Evolutionary conservation across 2,797 vertebrate genomes (phyloP).

Genomic region (Coregonus ussuriensis): DNA sequence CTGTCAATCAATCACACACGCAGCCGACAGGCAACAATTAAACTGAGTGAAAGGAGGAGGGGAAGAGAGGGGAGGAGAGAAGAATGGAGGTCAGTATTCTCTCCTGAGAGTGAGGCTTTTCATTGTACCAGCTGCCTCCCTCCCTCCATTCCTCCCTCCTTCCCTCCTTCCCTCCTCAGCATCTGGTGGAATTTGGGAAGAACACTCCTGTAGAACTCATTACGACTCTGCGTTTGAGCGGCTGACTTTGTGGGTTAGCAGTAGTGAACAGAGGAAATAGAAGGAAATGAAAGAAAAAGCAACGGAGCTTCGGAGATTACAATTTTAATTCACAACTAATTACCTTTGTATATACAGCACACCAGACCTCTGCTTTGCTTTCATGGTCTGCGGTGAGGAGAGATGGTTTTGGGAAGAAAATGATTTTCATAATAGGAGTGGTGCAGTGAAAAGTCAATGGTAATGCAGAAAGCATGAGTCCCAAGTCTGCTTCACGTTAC

Average conservation of each 20-base stretch:
- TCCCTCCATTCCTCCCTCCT: constrained; percentile 10
- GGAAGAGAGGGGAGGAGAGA: constrained; percentile 21
- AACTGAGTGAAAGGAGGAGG: constrained; percentile 26
- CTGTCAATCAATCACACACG: constrained; percentile 63
- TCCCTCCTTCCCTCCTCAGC: neutral
- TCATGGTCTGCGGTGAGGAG: constrained; percentile 7
- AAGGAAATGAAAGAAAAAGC: constrained; percentile 4
- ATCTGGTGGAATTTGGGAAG: constrained; percentile 22
- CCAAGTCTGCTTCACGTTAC: neutral
- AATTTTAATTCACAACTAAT: constrained; percentile 23
- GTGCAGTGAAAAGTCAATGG: neutral
- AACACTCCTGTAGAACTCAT: constrained; percentile 27
- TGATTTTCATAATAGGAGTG: no score
- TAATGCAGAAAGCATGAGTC: neutral
- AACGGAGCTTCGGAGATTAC: neutral
- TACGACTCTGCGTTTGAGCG: constrained; percentile 11
- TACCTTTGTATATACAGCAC: neutral
- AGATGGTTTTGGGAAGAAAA: neutral
- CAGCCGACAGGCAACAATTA: constrained; percentile 60
- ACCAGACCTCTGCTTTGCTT: neutral
- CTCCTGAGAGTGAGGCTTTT: constrained; percentile 13
- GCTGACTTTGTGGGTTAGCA: constrained; percentile 7
- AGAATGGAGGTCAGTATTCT: neutral
- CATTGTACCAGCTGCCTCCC: neutral
- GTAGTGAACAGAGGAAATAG: constrained; percentile 23